Evolutionary conservation across 2,113 vertebrate genomes (phyloP), one percentile per base, ranked within the genome.

Genomic region (Hoplias malabaricus): DNA sequence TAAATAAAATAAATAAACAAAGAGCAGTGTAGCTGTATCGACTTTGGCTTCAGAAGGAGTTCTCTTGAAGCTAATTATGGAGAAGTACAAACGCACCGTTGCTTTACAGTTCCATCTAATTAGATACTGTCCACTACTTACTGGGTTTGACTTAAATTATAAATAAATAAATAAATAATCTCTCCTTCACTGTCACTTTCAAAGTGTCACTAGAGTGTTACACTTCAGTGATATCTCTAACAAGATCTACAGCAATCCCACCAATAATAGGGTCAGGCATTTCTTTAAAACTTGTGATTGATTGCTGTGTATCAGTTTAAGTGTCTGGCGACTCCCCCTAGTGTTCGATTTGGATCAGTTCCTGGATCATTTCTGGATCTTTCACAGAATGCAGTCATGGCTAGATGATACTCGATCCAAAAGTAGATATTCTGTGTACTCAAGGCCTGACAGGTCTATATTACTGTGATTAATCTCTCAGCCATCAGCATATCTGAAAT

Each of bases 241-340:
- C 81, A 86, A 89, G 86, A 87, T 27, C 42, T 1, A 27, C 73
- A 82, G 66, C 21, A 33, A 56, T 67, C 34, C 54, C 36, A 23
- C 19, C 73, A 46, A 61, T 69, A 50, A 69, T 77, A 73, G n/a
- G 5, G 31, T 78, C 48, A 36, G 23, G 48, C 36, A 80, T 23
- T 69, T 84, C 46, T 25, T 63, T 29, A n/a, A 16, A 74, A 31
- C 48, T 8, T 63, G 9, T 8, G 13, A 59, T 61, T 75, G 13
- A 27, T 53, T 10, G 34, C 23, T 21, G 31, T 40, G 59, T 3
- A 21, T n/a, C 0, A 11, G 75, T 59, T 38, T 62, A 5, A 75
- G 54, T 87, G 50, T 83, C 63, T 76, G 76, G 80, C 89, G 84
- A 86, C 89, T 84, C 90, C 90, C 88, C 84, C 92, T 92, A 80